Evolutionary conservation across 2,797 vertebrate species (phyloP).

Genomic region (Fratercula arctica): DNA sequence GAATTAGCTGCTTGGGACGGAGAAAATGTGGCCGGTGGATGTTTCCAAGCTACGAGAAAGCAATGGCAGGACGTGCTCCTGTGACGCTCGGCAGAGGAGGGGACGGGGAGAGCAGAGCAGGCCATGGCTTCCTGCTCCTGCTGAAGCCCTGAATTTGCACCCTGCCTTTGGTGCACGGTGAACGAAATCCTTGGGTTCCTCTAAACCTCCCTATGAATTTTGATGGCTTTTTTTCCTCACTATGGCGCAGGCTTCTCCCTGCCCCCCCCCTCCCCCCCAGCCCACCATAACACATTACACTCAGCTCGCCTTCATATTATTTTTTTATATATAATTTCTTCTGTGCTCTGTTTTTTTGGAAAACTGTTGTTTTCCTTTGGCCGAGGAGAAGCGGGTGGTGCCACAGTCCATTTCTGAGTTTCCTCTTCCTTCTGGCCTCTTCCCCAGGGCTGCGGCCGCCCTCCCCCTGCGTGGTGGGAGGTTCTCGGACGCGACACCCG

Average conservation of each 20-base stretch:
- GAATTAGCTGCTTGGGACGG: neutral
- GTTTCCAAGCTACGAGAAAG: neutral
- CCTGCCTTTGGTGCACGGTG: neutral
- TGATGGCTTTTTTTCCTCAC: neutral
- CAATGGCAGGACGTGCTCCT: neutral
- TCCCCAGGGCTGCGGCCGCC: neutral
- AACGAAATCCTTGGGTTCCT: neutral
- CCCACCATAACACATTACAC: neutral
- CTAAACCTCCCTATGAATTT: neutral
- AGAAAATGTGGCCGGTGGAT: neutral
- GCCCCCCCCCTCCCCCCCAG: neutral
- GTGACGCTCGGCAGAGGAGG: neutral
- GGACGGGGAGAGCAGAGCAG: neutral
- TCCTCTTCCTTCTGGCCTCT: conserved; percentile 20
- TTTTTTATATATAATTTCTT: neutral
- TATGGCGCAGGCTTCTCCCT: neutral
- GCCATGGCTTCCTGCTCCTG: neutral
- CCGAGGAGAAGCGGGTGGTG: neutral
- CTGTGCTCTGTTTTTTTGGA: neutral
- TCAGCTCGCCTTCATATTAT: neutral
- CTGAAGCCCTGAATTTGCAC: neutral
- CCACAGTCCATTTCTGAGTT: neutral
- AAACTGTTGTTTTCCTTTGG: neutral
- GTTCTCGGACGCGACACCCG: neutral
- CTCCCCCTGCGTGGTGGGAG: neutral